phyloP scores from a whole-genome alignment of 2,113 vertebrate species.

The Calyptomena viridis region DNA sequence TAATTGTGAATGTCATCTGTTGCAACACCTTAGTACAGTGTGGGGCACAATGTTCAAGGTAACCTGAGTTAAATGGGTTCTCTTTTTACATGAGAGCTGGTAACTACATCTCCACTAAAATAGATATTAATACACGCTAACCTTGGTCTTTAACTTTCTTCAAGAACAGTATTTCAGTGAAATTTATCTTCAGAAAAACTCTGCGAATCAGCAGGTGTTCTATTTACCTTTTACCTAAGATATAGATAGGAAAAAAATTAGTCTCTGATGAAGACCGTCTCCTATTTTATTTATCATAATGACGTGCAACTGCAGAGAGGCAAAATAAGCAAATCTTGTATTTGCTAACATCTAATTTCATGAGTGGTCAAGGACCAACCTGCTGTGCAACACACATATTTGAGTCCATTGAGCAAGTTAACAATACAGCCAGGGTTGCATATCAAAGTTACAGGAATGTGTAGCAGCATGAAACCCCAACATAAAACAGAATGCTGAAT shows the following conservation, averaged over 20 bases:
- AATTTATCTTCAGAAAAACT: not conserved
- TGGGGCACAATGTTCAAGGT: not conserved
- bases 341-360: not conserved
- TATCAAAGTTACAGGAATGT: not conserved
- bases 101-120: not conserved
- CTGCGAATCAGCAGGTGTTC: not conserved
- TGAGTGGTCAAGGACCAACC: not conserved
- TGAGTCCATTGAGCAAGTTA: not conserved
- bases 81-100: not conserved
- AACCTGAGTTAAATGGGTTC: not conserved
- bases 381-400: not conserved
- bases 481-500: not conserved
- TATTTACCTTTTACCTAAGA: not conserved
- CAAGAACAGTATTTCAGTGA: not conserved
- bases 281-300: not conserved
- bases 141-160: not conserved
- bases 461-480: not conserved
- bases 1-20: not conserved
- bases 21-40: fast-evolving
- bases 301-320: not conserved
- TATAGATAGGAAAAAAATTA: not conserved
- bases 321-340: not conserved
- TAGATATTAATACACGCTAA: not conserved
- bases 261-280: not conserved
- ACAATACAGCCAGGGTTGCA: not conserved